Base-by-base conservation (phyloP, 1,140 invertebrate species). In the Paraescarpia echinospica region DNA sequence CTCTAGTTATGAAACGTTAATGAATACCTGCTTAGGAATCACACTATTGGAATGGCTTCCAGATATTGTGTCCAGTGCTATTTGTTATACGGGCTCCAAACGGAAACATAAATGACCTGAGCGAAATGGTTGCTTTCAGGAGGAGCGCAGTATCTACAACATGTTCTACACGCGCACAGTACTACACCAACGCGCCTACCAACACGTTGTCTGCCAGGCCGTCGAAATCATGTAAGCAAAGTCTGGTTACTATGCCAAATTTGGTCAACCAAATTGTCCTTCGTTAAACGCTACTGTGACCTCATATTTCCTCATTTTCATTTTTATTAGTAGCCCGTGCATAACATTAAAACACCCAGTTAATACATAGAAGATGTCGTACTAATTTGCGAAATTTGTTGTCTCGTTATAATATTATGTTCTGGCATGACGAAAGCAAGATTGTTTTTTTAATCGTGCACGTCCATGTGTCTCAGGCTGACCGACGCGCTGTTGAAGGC, bases 101-200 rank as follows among this genome's bases (percentile, higher is more conserved):
- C n/a, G n/a, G n/a, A 34, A 89, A n/a, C 8, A 22, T n/a, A 12
- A 89, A 88, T 27, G 33, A 90, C 92, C 33, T 34, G 34, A 89
- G 1, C 34, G 9, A 91, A 93, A 35, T 18, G 92, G 77, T 91
- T 77, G 51, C 91, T 90, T 90, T 22, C 92, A 95, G 95, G 95
- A 95, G 91, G 94, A 94, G 0, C 93, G 93, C 18, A 96, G 94
- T 93, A 92, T 97, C 33, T 96, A 96, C 93, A 95, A 97, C 92
- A 96, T 97, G 95, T 97, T 96, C 93, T 94, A 95, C 77, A 96
- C 95, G 0, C 93, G 96, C 89, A 94, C 95, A 33, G 94, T 95
- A 14, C 94, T 97, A 27, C 96, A 97, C 94, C 94, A 95, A 41
- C 94, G 94, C 51, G 97, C 96, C 4, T 97, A 97, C 94, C 96